A percentile compares a stretch with the other conserved stretches of the same genome.
Evolutionary conservation across 2,113 vertebrate species (phyloP).

Genomic region (Daboia siamensis): DNA sequence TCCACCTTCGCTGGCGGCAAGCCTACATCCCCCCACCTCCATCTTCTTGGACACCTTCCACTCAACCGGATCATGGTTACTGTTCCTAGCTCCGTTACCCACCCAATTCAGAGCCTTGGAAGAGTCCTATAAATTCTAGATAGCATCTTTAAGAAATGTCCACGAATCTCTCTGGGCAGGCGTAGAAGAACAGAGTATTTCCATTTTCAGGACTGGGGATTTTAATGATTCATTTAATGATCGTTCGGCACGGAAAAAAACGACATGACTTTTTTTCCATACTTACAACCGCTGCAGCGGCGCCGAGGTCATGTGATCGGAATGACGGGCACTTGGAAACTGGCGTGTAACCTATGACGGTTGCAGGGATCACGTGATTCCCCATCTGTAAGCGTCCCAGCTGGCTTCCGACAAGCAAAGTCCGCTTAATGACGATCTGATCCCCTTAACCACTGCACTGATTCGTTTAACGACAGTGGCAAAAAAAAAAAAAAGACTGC

Average conservation of each 20-base stretch:
- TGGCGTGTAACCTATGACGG: not conserved
- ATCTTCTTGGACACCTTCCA: not conserved
- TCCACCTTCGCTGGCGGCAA: not conserved
- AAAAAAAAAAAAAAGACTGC: no score
- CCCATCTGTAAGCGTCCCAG: not conserved
- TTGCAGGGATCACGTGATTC: no score
- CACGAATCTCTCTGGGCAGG: not conserved
- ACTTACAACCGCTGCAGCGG: no score
- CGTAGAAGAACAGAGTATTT: no score
- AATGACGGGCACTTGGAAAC: no score
- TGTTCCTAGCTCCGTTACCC: slow-evolving; percentile 30
- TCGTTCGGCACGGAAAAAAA: not conserved
- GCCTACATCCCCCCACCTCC: no score
- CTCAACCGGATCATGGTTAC: slow-evolving; percentile 13
- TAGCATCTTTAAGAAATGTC: not conserved
- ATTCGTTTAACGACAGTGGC: no score
- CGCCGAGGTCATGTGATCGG: no score
- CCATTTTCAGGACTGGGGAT: not conserved
- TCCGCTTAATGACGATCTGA: no score
- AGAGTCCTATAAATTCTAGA: not conserved
- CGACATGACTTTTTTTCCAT: not conserved
- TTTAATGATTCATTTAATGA: not conserved
- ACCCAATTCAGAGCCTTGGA: slow-evolving; percentile 41
- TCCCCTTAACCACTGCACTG: no score
- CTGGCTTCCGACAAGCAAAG: no score